These are phyloP conservation scores for Sebastes taczanowskii DNA, from an alignment of 2,797 vertebrate species.

Conservation along the genomic window DNA sequence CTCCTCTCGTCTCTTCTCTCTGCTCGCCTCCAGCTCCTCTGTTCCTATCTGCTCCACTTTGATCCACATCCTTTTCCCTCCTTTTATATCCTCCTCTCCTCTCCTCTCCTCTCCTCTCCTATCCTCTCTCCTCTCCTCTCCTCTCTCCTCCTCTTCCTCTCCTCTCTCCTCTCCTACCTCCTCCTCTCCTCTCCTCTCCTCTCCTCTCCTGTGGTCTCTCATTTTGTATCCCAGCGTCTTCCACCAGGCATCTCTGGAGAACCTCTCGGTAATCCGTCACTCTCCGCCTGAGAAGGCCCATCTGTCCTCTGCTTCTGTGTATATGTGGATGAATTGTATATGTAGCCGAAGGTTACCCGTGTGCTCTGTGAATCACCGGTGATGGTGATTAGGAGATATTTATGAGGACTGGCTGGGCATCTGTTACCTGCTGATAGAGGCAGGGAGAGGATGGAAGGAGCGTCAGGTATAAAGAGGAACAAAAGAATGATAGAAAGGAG, in stretches of 20 bases:
- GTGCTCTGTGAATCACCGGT: slow-evolving; percentile 45
- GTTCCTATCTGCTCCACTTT: no score
- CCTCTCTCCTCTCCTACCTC: no score
- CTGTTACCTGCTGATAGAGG: slow-evolving; percentile 44
- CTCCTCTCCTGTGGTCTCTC: not conserved
- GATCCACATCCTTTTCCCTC: no score
- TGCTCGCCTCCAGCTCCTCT: not conserved
- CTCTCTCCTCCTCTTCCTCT: no score
- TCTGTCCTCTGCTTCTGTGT: slow-evolving; percentile 27
- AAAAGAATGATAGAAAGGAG: not conserved
- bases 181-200: no score
- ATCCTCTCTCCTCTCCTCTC: not conserved
- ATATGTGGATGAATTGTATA: slow-evolving; percentile 15
- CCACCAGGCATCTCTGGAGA: not conserved
- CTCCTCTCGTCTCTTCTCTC: not conserved
- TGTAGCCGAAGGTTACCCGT: slow-evolving; percentile 30
- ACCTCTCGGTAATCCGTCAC: slow-evolving; percentile 40
- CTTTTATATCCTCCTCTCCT: not conserved
- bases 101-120: not conserved
- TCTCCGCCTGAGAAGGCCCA: slow-evolving; percentile 26
- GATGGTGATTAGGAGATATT: slow-evolving; percentile 53
- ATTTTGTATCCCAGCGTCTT: not conserved
- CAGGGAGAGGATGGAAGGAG: not conserved
- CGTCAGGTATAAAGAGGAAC: not conserved
- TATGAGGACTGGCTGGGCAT: slow-evolving; percentile 32